A percentile compares a stretch with the other conserved stretches of the same genome.
Conservation (phyloP, 2,113 vertebrate genomes). For the Ovis canadensis region DNA sequence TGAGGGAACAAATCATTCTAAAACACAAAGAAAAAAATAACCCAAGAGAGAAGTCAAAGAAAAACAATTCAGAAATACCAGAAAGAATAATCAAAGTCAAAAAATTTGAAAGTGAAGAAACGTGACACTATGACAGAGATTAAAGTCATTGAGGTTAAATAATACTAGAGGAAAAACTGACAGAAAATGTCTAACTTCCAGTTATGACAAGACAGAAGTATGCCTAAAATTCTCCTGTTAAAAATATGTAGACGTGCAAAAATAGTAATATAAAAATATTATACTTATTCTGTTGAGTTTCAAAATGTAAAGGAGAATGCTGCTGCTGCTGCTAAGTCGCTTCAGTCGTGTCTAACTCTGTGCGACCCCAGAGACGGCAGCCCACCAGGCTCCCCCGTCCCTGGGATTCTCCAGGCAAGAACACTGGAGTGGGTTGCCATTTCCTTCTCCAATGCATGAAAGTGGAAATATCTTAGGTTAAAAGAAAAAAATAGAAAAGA, state of each 20-base stretch:
- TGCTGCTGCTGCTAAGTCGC: too few relatives aligned
- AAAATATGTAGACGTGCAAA: background rate
- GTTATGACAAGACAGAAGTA: background rate
- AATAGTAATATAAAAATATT: background rate
- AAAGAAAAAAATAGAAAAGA: background rate
- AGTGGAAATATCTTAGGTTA: background rate
- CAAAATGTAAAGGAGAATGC: background rate
- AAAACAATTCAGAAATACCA: background rate
- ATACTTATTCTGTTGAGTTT: background rate
- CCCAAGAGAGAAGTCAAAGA: background rate
- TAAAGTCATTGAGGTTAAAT: background rate
- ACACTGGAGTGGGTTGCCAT: too few relatives aligned
- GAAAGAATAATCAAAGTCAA: background rate
- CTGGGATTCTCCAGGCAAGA: too few relatives aligned
- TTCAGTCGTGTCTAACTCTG: too few relatives aligned
- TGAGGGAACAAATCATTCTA: background rate
- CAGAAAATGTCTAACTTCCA: background rate
- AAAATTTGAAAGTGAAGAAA: background rate
- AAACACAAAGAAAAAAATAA: background rate
- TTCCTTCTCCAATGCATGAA: too few relatives aligned
- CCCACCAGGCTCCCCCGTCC: too few relatives aligned
- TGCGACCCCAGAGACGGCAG: too few relatives aligned
- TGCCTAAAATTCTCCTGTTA: background rate
- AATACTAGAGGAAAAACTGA: background rate
- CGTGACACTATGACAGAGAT: background rate